Conservation (phyloP, 2,113 vertebrate species). For the Meles meles region DNA sequence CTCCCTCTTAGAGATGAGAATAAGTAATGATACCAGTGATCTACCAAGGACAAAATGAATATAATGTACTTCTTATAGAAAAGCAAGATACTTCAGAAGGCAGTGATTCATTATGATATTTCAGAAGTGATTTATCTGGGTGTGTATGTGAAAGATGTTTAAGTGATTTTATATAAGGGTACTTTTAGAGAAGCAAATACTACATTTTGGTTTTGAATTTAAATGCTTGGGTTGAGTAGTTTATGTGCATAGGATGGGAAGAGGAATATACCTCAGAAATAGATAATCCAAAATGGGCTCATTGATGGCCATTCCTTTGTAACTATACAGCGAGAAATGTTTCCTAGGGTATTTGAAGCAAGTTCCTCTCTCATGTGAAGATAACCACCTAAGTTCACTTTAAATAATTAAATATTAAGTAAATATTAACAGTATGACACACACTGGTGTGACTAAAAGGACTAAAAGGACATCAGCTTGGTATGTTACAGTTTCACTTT, state of each 20-base stretch:
- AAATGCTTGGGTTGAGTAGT: not conserved
- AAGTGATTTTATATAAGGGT: not conserved
- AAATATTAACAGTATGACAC: not conserved
- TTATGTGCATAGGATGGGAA: not conserved
- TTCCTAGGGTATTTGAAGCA: not conserved
- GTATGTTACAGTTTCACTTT: not conserved
- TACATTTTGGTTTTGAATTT: not conserved
- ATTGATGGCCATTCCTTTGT: not conserved
- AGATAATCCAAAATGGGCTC: not conserved
- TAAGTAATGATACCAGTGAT: conserved; percentile 79
- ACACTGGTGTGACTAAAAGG: not conserved
- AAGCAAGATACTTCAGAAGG: conserved; percentile 60
- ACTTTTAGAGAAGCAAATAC: not conserved
- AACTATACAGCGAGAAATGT: not conserved
- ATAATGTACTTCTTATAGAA: conserved; percentile 73
- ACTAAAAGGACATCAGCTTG: not conserved
- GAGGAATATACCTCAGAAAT: not conserved
- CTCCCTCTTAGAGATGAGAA: conserved; percentile 67
- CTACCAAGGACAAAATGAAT: conserved; percentile 81
- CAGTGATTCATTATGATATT: conserved; percentile 66
- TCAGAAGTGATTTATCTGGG: conserved; percentile 67
- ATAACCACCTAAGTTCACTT: not conserved
- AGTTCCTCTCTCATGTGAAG: not conserved
- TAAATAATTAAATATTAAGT: not conserved
- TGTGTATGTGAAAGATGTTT: conserved; percentile 47